Base-by-base conservation (phyloP, 2,888 invertebrate species). In the Xylocampa areola region DNA sequence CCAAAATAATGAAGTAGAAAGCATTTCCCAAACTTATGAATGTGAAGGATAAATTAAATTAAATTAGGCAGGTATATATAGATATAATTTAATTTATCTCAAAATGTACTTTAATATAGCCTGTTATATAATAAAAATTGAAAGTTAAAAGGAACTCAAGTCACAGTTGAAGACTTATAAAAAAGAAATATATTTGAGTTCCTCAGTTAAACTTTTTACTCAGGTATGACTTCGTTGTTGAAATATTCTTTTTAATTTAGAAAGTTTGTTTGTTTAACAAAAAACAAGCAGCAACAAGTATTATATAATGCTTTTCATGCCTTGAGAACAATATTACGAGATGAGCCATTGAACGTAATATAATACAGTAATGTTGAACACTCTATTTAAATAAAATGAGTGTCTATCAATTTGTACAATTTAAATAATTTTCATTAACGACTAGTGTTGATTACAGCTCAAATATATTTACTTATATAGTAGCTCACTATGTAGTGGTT, bases 141-240 rank as follows among this genome's bases (percentile, higher is more conserved):
- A 47, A 62, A 57, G 35, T 51, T 68, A 57, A 36, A 63, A 51
- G 36, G 35, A 68, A 68, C 64, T 40, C 43, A 23, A 57, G 51
- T 33, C 16, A 51, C 48, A 61, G 53, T 53, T 21, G 32, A 57
- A 57, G n/a, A 40, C 33, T 37, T 49, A 35, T 5, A 21, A 32
- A 67, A 43, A 60, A 50, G 27, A 54, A 54, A 54, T 41, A 44
- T 55, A 61, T 60, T 47, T 30, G 11, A 50, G 43, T 43, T 45
- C 16, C 35, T 50, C 27, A 17, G 52, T 43, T 27, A n/a, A 27
- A 43, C 11, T 47, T 48, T 45, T 63, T 44, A 48, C 40, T 29
- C 32, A 63, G 44, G 45, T 58, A 70, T 68, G 44, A 53, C 54
- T 59, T 29, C 14, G 41, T 50, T 35, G 11, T 44, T 61, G 23